These are phyloP conservation scores for Gonioctena quinquepunctata DNA, from an alignment of 1,140 invertebrate species.

Conservation along the genomic window DNA sequence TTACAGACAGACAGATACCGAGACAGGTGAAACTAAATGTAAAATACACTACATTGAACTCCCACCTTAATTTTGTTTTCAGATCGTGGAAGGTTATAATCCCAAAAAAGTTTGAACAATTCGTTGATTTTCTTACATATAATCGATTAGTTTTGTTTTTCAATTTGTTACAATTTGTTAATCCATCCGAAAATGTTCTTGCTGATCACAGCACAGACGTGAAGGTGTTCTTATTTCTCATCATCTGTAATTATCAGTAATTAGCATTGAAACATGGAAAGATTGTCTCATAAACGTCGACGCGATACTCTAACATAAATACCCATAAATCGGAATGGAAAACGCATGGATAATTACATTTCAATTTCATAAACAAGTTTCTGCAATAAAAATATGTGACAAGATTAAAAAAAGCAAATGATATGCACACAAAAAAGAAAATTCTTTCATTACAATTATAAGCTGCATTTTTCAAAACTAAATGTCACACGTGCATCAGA, in stretches of 20 bases:
- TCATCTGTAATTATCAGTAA: neutral
- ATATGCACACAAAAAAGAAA: neutral
- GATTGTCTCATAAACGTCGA: neutral
- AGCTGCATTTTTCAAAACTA: conserved; percentile 12
- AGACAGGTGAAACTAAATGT: no score
- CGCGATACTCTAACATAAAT: neutral
- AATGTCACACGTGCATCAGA: conserved; percentile 32
- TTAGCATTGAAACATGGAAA: neutral
- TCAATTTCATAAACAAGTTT: conserved; percentile 2
- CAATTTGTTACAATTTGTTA: no score
- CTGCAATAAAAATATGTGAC: conserved; percentile 11
- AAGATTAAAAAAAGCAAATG: conserved; percentile 3
- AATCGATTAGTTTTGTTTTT: no score
- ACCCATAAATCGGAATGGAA: neutral
- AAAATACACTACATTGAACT: no score
- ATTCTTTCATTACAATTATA: neutral
- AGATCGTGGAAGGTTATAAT: no score
- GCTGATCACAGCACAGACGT: no score
- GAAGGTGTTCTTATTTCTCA: no score
- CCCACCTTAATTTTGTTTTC: no score
- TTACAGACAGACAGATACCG: no score
- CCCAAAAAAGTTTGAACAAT: no score
- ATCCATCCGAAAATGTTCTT: no score
- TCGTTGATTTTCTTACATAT: no score
- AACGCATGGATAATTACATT: neutral